phyloP scores from a whole-genome alignment of 2,113 vertebrate genomes.

The Amblyopsis rosae region DNA sequence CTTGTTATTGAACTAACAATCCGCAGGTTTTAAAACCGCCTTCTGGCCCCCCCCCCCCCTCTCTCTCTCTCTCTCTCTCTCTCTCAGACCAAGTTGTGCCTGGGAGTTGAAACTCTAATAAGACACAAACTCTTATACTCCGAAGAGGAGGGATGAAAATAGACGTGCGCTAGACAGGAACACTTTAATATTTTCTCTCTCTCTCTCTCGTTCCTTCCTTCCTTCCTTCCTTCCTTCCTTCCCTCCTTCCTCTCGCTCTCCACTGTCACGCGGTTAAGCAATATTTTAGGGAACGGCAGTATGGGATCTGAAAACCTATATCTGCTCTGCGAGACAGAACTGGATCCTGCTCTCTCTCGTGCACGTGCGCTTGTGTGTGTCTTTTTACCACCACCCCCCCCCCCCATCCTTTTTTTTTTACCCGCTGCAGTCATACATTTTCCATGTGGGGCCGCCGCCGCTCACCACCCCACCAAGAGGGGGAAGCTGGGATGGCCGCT shows the following conservation, averaged over 20 bases:
- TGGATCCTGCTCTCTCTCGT: conserved; percentile 47
- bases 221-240: background rate
- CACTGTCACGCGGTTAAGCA: conserved; percentile 56
- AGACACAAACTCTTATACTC: conserved; percentile 60
- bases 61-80: background rate
- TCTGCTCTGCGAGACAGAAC: conserved; percentile 64
- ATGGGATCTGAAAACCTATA: conserved; percentile 73
- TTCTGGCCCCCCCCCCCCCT: too few relatives aligned
- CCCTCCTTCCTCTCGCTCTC: conserved; percentile 36
- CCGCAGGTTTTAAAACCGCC: too few relatives aligned
- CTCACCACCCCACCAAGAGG: conserved; percentile 2
- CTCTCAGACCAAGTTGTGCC: conserved; percentile 29
- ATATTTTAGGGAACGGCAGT: conserved; percentile 58
- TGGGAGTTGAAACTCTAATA: conserved; percentile 52
- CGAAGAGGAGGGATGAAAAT: conserved; percentile 64
- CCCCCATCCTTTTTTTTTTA: background rate
- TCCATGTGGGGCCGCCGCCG: conserved; percentile 53
- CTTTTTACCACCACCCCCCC: background rate
- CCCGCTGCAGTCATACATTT: conserved; percentile 67
- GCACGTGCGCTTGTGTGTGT: conserved; percentile 14
- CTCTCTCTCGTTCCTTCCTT: background rate
- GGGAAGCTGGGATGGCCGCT: conserved; percentile 16
- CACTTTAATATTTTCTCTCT: conserved; percentile 60
- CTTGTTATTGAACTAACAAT: too few relatives aligned
- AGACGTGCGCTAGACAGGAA: conserved; percentile 64